Conservation (phyloP, 2,888 invertebrate genomes). For the Aricia artaxerxes region DNA sequence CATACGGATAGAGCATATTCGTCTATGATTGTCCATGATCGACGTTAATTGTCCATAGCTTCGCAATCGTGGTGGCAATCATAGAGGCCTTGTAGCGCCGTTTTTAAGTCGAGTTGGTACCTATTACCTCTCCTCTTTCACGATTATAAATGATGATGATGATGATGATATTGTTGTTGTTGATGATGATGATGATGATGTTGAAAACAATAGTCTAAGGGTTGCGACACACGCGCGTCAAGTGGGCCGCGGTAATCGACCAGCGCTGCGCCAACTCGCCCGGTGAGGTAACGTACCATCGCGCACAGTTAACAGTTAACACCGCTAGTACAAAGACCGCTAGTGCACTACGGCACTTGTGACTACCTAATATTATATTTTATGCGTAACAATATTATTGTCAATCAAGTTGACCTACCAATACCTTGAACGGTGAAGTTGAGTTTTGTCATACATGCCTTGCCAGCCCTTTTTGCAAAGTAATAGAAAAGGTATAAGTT, state of each 20-base stretch:
- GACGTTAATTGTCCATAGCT: background rate
- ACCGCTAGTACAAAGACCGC: background rate
- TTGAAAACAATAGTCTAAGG: constrained; percentile 44
- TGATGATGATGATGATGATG: background rate
- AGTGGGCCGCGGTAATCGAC: constrained; percentile 70
- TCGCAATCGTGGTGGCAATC: background rate
- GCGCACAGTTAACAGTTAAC: constrained; percentile 32
- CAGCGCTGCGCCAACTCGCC: constrained; percentile 51
- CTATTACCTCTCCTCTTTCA: no score
- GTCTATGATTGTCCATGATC: background rate
- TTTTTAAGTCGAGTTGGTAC: background rate
- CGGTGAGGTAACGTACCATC: constrained; percentile 47
- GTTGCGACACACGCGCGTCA: constrained; percentile 61
- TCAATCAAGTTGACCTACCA: no score
- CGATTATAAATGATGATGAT: no score
- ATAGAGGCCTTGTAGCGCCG: background rate
- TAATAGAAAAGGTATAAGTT: no score
- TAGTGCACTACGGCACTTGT: background rate
- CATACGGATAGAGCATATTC: background rate
- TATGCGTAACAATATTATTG: no score
- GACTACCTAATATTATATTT: background rate
- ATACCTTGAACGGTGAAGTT: no score
- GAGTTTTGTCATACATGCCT: no score
- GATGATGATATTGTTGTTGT: background rate
- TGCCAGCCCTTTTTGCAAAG: no score